These are phyloP conservation scores for Rhinogobius similis DNA, from an alignment of 2,113 vertebrate genomes.

Conservation along the genomic window DNA sequence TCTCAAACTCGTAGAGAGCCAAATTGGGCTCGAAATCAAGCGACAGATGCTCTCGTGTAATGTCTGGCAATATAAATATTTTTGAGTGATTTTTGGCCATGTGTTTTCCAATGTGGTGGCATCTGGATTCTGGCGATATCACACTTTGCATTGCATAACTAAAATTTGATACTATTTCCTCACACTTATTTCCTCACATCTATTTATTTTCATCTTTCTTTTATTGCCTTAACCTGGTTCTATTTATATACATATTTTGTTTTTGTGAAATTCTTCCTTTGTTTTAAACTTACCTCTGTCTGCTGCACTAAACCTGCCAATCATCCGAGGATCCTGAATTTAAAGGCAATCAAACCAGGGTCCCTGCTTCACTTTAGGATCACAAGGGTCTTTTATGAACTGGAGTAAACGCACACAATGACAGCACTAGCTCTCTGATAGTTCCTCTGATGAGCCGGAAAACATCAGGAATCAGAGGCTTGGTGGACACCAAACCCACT, in stretches of 20 bases:
- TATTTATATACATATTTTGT: not conserved
- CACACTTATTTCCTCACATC: no score
- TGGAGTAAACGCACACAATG: not conserved
- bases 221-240: not conserved
- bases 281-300: not conserved
- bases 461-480: conserved; percentile 1
- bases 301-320: not conserved
- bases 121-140: not conserved
- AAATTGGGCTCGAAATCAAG: no score
- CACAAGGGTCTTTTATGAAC: not conserved
- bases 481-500: not conserved
- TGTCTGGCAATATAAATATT: no score
- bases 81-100: no score
- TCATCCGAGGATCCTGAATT: not conserved
- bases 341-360: not conserved
- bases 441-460: not conserved
- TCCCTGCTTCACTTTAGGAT: not conserved
- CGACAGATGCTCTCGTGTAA: no score
- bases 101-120: not conserved
- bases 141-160: not conserved
- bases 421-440: not conserved
- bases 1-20: no score
- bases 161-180: not conserved
- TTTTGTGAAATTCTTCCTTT: not conserved
- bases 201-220: not conserved